Percentiles rank a stretch among this genome's conserved stretches.
These are phyloP conservation scores for Poecilia latipinna DNA, from an alignment of 2,113 vertebrate genomes.

Conservation along the genomic window DNA sequence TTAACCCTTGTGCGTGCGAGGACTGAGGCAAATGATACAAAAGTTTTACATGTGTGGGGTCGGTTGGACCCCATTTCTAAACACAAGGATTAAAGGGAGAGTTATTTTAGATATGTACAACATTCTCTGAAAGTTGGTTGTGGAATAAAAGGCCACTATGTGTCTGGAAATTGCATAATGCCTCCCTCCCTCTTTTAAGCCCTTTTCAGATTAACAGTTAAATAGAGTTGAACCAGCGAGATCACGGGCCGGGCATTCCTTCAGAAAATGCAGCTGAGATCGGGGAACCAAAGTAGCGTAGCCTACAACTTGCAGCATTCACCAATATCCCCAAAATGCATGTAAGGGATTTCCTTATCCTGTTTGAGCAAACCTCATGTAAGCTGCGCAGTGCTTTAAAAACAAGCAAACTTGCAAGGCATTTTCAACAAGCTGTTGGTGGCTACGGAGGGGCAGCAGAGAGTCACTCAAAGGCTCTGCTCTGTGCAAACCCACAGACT, in stretches of 20 bases:
- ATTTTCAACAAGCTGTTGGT: no score
- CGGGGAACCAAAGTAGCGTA: background rate
- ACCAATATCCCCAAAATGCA: background rate
- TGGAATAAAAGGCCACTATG: no score
- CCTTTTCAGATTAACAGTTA: background rate
- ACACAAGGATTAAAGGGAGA: no score
- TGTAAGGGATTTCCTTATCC: background rate
- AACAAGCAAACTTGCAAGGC: background rate
- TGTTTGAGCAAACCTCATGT: background rate
- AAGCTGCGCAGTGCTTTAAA: background rate
- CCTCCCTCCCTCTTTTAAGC: background rate
- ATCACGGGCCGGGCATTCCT: background rate
- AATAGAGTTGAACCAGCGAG: background rate
- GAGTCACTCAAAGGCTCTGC: background rate
- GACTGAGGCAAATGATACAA: no score
- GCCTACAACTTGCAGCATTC: background rate
- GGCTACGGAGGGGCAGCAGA: background rate
- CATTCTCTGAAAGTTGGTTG: no score
- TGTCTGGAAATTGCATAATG: no score
- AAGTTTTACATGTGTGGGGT: no score
- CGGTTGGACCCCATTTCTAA: no score
- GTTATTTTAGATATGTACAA: no score
- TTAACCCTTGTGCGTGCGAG: no score
- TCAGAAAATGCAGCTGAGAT: background rate
- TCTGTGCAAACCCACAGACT: background rate